Base-by-base conservation (phyloP, 2,797 vertebrate species). In the Vireo griseus region DNA sequence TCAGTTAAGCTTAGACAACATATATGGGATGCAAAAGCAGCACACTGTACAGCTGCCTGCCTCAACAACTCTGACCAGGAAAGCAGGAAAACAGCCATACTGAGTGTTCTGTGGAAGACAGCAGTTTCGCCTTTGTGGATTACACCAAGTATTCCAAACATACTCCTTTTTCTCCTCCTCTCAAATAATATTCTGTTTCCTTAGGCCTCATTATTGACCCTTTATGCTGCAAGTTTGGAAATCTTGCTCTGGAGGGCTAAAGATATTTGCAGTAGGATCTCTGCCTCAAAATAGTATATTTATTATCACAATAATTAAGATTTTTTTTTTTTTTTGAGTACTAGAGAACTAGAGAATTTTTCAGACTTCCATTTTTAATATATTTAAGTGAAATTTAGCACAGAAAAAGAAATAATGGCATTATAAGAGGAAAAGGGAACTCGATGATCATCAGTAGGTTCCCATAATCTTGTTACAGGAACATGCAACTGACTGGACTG, bases 381-480 rank as follows among this genome's bases (percentile, higher is more conserved):
- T 17, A 51, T 45, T 81, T 52, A 71, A 39, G 42, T 55, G 2
- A 92, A 81, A 88, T 61, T 52, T 45, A 63, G 33, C 4, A 14
- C 9, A 59, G 11, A 83, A 86, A 45, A 79, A 51, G 63, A 42
- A 50, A 4, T 2, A 47, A 50, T 3, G 3, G 24, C 7, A 42
- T 68, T 78, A 47, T 31, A 78, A 79, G 7, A 87, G 45, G 22
- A 83, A 86, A 76, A 83, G 11, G 13, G 9, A 86, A 54, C 8
- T 25, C 0, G 0, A 7, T 62, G 8, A 66, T 47, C 35, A 79
- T 3, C 9, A 54, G 18, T 7, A 45, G 8, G 8, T 50, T 66
- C 44, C 29, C 28, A 47, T 18, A 66, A 69, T 37, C 44, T 67
- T 68, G 5, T 65, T 61, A 47, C 1, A 66, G 18, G 13, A 79